phyloP scores from a whole-genome alignment of 2,797 vertebrate genomes.

The Merluccius polli region DNA sequence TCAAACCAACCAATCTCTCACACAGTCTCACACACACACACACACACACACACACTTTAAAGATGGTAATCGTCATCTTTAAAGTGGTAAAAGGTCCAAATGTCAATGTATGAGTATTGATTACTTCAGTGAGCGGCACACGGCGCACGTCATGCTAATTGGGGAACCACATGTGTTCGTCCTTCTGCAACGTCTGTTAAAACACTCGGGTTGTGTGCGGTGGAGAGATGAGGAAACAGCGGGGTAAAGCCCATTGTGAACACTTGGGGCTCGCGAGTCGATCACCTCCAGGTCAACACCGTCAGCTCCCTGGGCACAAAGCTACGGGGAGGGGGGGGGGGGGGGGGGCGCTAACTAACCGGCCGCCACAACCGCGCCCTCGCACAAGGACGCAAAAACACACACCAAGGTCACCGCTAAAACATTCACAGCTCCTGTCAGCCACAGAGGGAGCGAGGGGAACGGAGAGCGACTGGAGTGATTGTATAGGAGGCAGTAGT shows the following conservation, averaged over 20 bases:
- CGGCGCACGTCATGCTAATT: neutral
- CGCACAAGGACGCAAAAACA: conserved; percentile 53
- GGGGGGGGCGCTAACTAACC: conserved; percentile 28
- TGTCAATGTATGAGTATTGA: conserved; percentile 2
- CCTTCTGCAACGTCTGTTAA: too few species aligned
- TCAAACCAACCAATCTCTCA: conserved; percentile 18
- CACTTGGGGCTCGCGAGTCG: too few species aligned
- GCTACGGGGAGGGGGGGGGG: too few species aligned
- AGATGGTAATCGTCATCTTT: too few species aligned
- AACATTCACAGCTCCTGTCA: conserved; percentile 61
- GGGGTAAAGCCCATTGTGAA: neutral
- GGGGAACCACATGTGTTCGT: neutral
- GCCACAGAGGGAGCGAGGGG: conserved; percentile 56
- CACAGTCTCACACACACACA: conserved; percentile 6
- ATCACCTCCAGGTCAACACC: too few species aligned
- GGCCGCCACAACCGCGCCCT: conserved; percentile 62
- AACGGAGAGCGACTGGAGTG: conserved; percentile 63
- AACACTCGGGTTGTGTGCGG: too few species aligned
- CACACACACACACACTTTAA: conserved; percentile 2
- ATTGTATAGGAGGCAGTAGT: conserved; percentile 66
- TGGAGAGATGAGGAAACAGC: neutral
- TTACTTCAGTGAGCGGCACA: neutral
- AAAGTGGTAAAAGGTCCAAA: neutral
- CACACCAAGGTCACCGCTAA: conserved; percentile 60
- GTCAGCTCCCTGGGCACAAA: too few species aligned